phyloP scores from a whole-genome alignment of 2,888 invertebrate genomes.

The Xanthia togata region DNA sequence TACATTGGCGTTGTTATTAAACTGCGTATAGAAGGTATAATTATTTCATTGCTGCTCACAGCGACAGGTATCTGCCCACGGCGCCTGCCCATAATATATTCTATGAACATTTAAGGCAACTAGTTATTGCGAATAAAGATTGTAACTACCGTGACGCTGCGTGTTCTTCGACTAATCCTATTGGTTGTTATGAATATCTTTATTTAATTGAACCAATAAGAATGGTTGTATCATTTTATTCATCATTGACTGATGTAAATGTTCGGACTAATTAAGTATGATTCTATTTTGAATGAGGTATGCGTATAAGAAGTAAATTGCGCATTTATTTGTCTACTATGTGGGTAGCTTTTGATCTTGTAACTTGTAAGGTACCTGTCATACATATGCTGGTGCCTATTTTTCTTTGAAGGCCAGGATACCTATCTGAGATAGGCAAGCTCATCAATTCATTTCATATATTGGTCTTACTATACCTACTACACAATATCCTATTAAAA shows the following conservation, averaged over 20 bases:
- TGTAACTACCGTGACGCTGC: slow-evolving; percentile 38
- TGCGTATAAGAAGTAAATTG: slow-evolving; percentile 64
- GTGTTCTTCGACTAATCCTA: slow-evolving; percentile 31
- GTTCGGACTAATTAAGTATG: slow-evolving; percentile 51
- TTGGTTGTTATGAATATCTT: slow-evolving; percentile 45
- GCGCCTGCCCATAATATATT: slow-evolving; percentile 58
- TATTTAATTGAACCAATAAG: slow-evolving; percentile 53
- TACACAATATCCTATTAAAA: too few relatives aligned
- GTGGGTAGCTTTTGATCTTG: slow-evolving; percentile 53
- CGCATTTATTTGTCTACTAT: slow-evolving; percentile 49
- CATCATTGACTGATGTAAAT: slow-evolving; percentile 45
- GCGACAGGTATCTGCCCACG: slow-evolving; percentile 64
- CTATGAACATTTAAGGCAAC: slow-evolving; percentile 67
- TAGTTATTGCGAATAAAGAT: slow-evolving; percentile 59
- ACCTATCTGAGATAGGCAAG: background rate
- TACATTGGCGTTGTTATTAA: slow-evolving; percentile 30
- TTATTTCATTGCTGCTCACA: slow-evolving; percentile 53
- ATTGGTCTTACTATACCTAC: background rate
- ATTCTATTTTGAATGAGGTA: slow-evolving; percentile 59
- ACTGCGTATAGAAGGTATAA: slow-evolving; percentile 49
- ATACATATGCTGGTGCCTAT: slow-evolving; percentile 3
- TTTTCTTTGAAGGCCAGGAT: slow-evolving; percentile 10
- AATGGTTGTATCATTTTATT: slow-evolving; percentile 30
- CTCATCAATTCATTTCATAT: background rate
- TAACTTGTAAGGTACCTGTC: slow-evolving; percentile 17